These are phyloP conservation scores for Vidua macroura DNA, from an alignment of 2,113 vertebrate genomes.

Conservation along the genomic window DNA sequence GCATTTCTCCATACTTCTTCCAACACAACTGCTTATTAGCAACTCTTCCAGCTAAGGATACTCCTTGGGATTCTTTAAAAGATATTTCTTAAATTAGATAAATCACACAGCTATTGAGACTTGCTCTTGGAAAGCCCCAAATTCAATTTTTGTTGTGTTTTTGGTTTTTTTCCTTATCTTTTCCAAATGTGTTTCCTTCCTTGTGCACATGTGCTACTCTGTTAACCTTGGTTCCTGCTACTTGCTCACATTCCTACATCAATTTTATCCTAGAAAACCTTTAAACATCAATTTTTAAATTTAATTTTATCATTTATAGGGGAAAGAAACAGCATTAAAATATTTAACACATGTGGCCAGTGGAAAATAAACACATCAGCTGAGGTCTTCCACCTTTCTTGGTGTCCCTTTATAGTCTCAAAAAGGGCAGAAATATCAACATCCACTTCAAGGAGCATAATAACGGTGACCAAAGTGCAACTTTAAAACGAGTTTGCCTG, in stretches of 20 bases:
- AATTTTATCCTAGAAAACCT: neutral
- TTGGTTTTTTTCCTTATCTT: neutral
- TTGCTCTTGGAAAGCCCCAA: neutral
- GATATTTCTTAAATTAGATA: neutral
- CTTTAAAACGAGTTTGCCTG: slow-evolving; percentile 53
- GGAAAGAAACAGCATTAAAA: neutral
- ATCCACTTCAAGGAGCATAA: neutral
- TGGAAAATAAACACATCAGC: neutral
- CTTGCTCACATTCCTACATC: neutral
- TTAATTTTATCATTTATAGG: neutral
- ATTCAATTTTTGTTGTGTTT: accelerated
- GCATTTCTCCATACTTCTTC: neutral
- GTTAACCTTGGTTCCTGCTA: neutral
- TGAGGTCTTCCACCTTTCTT: neutral
- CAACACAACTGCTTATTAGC: neutral
- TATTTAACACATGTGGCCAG: neutral
- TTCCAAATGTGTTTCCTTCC: neutral
- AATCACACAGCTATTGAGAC: neutral
- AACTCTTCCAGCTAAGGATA: neutral
- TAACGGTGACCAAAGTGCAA: neutral
- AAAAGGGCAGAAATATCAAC: neutral
- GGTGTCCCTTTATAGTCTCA: neutral
- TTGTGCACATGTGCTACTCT: neutral
- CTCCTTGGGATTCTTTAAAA: neutral
- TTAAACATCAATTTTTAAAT: neutral